Base-by-base conservation (phyloP, 2,113 vertebrate species). In the Amazona guildingii region DNA sequence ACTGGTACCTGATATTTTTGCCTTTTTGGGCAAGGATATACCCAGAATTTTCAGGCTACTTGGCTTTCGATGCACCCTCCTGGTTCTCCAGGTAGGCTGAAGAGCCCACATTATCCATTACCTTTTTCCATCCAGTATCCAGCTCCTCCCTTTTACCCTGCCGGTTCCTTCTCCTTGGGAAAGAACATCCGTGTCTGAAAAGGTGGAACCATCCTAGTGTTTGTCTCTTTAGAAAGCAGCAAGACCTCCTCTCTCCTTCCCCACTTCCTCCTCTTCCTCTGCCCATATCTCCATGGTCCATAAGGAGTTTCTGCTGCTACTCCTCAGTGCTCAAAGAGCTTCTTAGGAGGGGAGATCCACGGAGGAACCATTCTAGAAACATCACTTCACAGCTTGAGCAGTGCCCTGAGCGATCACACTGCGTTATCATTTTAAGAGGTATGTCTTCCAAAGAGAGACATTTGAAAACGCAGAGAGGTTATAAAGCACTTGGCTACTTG, bases 381-480 rank as follows among this genome's bases (percentile, higher is more conserved):
- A 94, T 81, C 10, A n/a, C 69, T 57, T 83, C 55, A 15, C 86
- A 25, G 48, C 61, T 67, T 81, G 69, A 90, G 69, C 81, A 61
- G 27, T 61, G 80, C 88, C 73, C 25, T 39, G 61, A 92, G 91
- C 73, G 86, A 78, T 79, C 86, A 55, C 17, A 11, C 55, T 48
- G 28, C 64, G 39, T 51, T 72, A 86, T 72, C 66, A 20, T 84
- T 94, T 88, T 63, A 79, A 90, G 73, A 88, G 88, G 23, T 91
- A 41, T 86, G 46, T 55, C 86, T 95, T 86, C 83, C 91, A 52
- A 84, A 86, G 77, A 92, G 88, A 86, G 73, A 67, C 54, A 57
- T 94, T 94, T 92, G 86, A 88, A 95, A 92, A 91, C 82, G 88
- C 91, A 91, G 25, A 63, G 86, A 48, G 54, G 77, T 86, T 96